Evolutionary conservation across 2,888 invertebrate species (phyloP), one percentile per base, ranked within the genome.

Genomic region (Drosophila antonietae): DNA sequence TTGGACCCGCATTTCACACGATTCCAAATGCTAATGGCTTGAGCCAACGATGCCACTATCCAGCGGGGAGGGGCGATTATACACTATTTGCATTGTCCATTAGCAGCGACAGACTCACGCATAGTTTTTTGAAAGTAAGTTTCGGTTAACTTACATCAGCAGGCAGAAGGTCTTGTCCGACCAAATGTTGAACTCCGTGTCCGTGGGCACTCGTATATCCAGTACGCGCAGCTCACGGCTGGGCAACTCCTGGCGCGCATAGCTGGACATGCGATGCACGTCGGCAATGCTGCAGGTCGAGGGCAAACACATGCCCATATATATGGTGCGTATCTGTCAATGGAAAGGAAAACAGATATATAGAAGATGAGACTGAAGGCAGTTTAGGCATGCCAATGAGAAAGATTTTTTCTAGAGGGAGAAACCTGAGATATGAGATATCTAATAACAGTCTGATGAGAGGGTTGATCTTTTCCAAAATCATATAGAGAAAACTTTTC

Each of bases 281-380:
- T 96, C 96, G 4, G 93, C 91, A 8, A 94, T 94, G 8, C 94
- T 93, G 90, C 97, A 97, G 8, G 95, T 93, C 59, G 94, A 93
- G 15, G 97, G 97, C 62, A 97, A 93, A 89, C 97, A 97, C 15
- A 96, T 92, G 0, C 97, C 97, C 7, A 97, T 93, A 87, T 96
- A 95, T 52, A 97, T 93, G 5, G 95, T 94, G 89, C 96, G 95
- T 43, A 94, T 94, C 96, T 97, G 91, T 0, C 7, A 33, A 47
- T 1, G 8, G 1, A 41, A 12, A 0, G 15, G 15, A 39, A 8
- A 7, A 7, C 2, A 2, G 39, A 39, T 10, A 10, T 33, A 10
- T 28, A 33, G 39, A 39, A n/a, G 12, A 2, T 15, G 12, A n/a
- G 20, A 1, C 5, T 10, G 12, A 1, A 49, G n/a, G 33, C 2